These are phyloP conservation scores for Anguilla japonica DNA, from an alignment of 2,113 vertebrate genomes.

Conservation along the genomic window DNA sequence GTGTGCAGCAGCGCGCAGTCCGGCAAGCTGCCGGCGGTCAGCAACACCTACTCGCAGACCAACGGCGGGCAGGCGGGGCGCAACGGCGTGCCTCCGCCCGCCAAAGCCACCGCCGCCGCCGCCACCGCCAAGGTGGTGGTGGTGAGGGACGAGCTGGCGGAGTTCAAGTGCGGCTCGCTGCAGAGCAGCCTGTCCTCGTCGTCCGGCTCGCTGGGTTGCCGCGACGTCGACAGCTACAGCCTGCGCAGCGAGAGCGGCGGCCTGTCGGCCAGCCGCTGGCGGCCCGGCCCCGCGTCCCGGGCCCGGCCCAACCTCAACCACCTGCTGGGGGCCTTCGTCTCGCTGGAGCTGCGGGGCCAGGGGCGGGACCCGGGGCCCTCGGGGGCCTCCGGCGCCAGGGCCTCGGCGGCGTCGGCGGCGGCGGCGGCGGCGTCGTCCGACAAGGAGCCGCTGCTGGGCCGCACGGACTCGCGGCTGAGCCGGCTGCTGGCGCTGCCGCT, in stretches of 20 bases:
- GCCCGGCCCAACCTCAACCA: conserved; percentile 86
- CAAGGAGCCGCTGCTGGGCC: conserved; percentile 91
- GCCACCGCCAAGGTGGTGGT: conserved; percentile 73
- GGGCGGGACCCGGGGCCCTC: conserved; percentile 68
- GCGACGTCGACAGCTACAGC: conserved; percentile 73
- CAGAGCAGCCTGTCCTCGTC: conserved; percentile 81
- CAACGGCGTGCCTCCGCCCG: conserved; percentile 63
- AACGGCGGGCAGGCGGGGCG: conserved; percentile 79
- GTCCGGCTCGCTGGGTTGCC: conserved; percentile 79
- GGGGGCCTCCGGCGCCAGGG: conserved; percentile 51
- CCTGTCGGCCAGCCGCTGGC: conserved; percentile 80
- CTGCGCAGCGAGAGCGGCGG: conserved; percentile 76
- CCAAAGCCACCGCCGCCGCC: conserved; percentile 59
- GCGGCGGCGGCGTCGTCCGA: conserved; percentile 72
- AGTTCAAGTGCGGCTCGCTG: conserved; percentile 84
- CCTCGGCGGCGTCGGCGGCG: conserved; percentile 21
- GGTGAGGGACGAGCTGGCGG: conserved; percentile 83
- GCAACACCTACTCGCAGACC: conserved; percentile 89
- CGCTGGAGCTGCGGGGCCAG: conserved; percentile 85
- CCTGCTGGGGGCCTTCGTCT: conserved; percentile 91
- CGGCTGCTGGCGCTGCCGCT: conserved; percentile 87
- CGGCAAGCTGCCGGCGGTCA: conserved; percentile 80
- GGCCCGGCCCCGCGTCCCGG: conserved; percentile 68
- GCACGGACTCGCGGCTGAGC: conserved; percentile 78
- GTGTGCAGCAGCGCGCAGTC: conserved; percentile 56